Evolutionary conservation across 2,888 invertebrate species (phyloP), one percentile per base, ranked within the genome.

Genomic region (Cartodere bifasciata): DNA sequence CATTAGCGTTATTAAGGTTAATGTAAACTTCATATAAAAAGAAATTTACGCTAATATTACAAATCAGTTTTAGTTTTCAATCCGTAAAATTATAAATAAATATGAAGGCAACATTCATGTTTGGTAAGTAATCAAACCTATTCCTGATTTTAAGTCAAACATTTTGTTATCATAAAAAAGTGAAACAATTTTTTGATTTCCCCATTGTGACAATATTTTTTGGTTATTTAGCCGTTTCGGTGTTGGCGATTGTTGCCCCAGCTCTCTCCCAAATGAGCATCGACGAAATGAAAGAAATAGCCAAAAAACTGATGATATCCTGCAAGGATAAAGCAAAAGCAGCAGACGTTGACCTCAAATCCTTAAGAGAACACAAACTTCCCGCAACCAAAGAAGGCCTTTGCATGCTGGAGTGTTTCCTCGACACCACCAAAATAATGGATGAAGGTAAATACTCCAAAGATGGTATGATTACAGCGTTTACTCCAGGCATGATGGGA

Each of bases 181-280:
- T 54, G 54, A 53, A 51, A 51, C 53, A 49, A 50, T 49, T 48
- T 49, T 47, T 46, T 48, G 45, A 44, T 39, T 38, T 43, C 49
- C 50, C 56, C 56, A 48, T 53, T 55, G 55, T 54, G 49, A 55
- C 56, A 58, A 56, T 58, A 58, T 56, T 52, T 54, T 53, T 53
- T 48, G 50, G 50, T 54, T 55, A 51, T n/a, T n/a, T n/a, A n/a
- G n/a, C n/a, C n/a, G 46, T 51, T 48, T n/a, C n/a, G n/a, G n/a
- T n/a, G n/a, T n/a, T n/a, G n/a, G n/a, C n/a, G n/a, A n/a, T n/a
- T n/a, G 9, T 11, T 11, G 6, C 6, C 6, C 24, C 20, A 20
- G 7, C 7, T 7, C 7, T 9, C 20, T 9, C 7, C 10, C 9
- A 29, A 15, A 29, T 40, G 2, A 35, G 38, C 16, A 29, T 29